Evolutionary conservation across 2,888 invertebrate genomes (phyloP), one percentile per base, ranked within the genome.

Genomic region (Charanyca ferruginea): DNA sequence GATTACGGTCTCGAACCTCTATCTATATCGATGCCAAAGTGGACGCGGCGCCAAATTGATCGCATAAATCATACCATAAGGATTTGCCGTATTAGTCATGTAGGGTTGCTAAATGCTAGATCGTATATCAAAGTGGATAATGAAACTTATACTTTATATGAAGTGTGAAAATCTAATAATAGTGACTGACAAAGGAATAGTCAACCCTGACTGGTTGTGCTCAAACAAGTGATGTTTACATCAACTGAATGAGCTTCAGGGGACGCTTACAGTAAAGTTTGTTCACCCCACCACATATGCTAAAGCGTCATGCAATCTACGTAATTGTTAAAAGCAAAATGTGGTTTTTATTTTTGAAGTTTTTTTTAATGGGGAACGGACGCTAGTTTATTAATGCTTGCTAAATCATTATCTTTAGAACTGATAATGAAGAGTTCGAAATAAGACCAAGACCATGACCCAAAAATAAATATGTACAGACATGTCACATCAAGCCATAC

Each of bases 161-260:
- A 53, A 67, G 61, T 54, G 58, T 63, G 47, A 55, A 62, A 23
- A 25, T 38, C 57, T 66, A 73, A 68, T 75, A 73, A 68, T 78
- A 73, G 57, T 60, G 47, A 23, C 20, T 69, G 62, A 71, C 73
- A 73, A 63, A 77, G 60, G 81, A 73, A 84, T 84, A 79, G 90
- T 82, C 90, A 90, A 85, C 90, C 90, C 90, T 86, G 81, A 76
- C 79, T 77, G 80, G 73, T 70, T 66, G 67, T 66, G 55, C 64
- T 79, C 80, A 88, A 85, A 88, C 88, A 86, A 86, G 85, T 87
- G 84, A 86, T 92, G 93, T 93, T 93, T 92, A 92, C 91, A 87
- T 86, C 90, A 86, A 79, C 70, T 64, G 47, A 55, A 83, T 85
- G 85, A 88, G 90, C 89, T 89, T 88, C 87, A 84, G 85, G 89